Base-by-base conservation (phyloP, 2,888 invertebrate genomes). In the Lasioglossum villosulum region DNA sequence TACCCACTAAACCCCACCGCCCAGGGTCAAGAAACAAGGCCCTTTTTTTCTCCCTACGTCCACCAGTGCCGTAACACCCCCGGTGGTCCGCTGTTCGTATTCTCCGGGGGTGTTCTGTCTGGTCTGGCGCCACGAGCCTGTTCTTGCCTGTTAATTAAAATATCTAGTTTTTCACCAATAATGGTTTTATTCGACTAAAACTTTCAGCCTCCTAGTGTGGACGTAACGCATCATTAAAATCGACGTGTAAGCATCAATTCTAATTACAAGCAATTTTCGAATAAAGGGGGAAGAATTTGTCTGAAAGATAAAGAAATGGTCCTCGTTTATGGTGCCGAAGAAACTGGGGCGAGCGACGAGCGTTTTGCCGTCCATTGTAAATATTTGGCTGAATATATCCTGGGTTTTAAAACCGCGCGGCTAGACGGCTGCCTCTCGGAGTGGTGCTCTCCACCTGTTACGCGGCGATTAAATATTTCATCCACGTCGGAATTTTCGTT, bases 391-490 rank as follows among this genome's bases (percentile, higher is more conserved):
- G 37, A 34, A 37, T n/a, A 39, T 66, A 68, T 68, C 23, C 39
- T 23, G 39, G 39, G 37, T 37, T 68, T 23, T 68, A 68, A 68
- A 68, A 68, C 34, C 68, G 37, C 12, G 37, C 37, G 68, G 68
- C 34, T 19, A 34, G 68, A 5, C 5, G 68, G 12, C 8, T 23
- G 68, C 12, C 23, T 23, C 23, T 19, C 52, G 52, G 52, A 37
- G 68, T 34, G 23, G 23, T 23, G n/a, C 68, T 37, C 37, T 68
- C 68, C 77, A 78, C 77, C 77, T 78, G 77, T 78, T 78, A 78
- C 77, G 52, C 48, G n/a, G 8, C 39, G 48, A 39, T 71, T 82
- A 63, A 75, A 72, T 75, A 63, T 77, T 63, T 56, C 42, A 42
- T 42, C 42, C 73, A 8, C 72, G n/a, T n/a, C 10, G 73, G 78